These are phyloP conservation scores for Poecile atricapillus DNA, from an alignment of 2,113 vertebrate genomes.

Conservation along the genomic window DNA sequence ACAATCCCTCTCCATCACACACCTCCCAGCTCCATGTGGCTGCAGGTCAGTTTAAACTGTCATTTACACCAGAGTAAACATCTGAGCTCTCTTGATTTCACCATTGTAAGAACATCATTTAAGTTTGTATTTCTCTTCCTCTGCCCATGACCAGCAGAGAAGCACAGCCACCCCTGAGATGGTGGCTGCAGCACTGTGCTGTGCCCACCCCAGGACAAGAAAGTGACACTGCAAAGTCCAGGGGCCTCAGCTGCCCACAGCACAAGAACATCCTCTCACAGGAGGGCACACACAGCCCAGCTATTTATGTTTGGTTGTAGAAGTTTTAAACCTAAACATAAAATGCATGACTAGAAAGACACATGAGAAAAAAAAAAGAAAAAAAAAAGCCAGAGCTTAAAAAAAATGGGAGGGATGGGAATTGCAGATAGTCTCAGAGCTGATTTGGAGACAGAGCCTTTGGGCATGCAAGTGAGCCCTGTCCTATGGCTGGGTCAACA, in stretches of 20 bases:
- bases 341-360: not conserved
- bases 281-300: not conserved
- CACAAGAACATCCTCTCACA: not conserved
- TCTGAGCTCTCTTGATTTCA: not conserved
- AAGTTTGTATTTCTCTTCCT: not conserved
- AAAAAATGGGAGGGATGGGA: not conserved
- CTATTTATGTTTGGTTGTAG: not conserved
- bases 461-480: not conserved
- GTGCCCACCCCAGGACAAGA: not conserved
- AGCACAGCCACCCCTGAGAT: not conserved
- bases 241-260: rapidly evolving
- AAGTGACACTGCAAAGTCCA: not conserved
- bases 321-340: not conserved
- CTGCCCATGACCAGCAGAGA: not conserved
- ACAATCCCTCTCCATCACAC: not conserved
- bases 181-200: not conserved
- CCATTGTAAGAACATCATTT: not conserved
- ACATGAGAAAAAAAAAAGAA: not conserved
- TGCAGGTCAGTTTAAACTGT: not conserved
- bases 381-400: not conserved
- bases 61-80: not conserved
- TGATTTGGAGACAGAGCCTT: not conserved
- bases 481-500: not conserved
- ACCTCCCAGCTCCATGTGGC: not conserved
- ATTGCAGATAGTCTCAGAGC: not conserved